These are phyloP conservation scores for Ectemnius cavifrons DNA, from an alignment of 2,888 invertebrate species.

Conservation along the genomic window DNA sequence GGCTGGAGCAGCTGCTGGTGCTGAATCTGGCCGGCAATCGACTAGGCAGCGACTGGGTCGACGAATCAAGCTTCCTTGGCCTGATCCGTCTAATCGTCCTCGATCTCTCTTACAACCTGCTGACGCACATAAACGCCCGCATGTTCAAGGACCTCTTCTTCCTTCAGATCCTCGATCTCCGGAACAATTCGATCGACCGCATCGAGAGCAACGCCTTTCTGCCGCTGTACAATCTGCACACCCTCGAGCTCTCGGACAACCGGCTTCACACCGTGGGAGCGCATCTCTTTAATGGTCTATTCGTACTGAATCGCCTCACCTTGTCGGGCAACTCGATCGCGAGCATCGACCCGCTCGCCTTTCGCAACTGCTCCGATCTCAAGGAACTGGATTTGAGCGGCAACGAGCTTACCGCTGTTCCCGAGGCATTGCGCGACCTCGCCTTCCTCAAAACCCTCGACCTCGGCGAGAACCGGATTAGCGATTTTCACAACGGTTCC, in stretches of 20 bases:
- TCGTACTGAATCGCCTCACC: conserved; percentile 90
- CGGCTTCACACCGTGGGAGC: conserved; percentile 89
- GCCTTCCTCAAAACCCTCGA: conserved; percentile 92
- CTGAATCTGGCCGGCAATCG: conserved; percentile 92
- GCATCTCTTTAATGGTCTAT: conserved; percentile 90
- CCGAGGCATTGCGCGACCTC: conserved; percentile 89
- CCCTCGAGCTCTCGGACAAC: conserved; percentile 93
- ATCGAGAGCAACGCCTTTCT: conserved; percentile 93
- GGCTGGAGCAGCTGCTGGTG: conserved; percentile 90
- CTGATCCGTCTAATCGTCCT: conserved; percentile 90
- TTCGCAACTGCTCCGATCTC: conserved; percentile 91
- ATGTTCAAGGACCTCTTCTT: conserved; percentile 93
- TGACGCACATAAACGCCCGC: conserved; percentile 89
- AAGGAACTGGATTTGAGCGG: conserved; percentile 94
- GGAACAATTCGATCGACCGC: conserved; percentile 93
- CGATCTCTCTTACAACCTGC: conserved; percentile 91
- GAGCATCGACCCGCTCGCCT: conserved; percentile 88
- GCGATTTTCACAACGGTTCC: conserved; percentile 89
- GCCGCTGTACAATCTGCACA: conserved; percentile 92
- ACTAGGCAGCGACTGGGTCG: conserved; percentile 90
- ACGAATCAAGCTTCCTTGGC: conserved; percentile 91
- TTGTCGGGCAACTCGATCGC: conserved; percentile 91
- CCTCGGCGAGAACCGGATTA: conserved; percentile 94
- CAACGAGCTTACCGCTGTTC: conserved; percentile 89
- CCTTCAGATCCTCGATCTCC: conserved; percentile 90